Conservation (phyloP, 2,888 invertebrate genomes). For the Leptinotarsa juncta region DNA sequence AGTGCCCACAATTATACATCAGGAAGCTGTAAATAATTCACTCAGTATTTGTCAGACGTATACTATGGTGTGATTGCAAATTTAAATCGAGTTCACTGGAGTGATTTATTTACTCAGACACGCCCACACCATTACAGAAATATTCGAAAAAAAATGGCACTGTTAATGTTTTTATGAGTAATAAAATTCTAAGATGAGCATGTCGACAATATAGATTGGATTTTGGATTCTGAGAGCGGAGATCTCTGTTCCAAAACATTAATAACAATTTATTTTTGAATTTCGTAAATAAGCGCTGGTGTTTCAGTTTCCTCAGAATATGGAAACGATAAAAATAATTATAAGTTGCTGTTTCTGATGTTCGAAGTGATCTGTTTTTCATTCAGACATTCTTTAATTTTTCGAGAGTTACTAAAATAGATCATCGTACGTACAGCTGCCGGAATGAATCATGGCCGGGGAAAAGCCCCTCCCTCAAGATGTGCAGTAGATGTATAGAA, state of each 20-base stretch:
- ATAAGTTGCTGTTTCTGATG: background rate
- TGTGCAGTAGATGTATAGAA: too few relatives aligned
- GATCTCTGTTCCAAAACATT: background rate
- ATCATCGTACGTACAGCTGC: too few relatives aligned
- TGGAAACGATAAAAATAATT: background rate
- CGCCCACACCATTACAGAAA: slow-evolving; percentile 12
- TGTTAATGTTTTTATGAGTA: slow-evolving; percentile 23
- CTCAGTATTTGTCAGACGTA: slow-evolving; percentile 50
- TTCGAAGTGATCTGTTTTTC: background rate
- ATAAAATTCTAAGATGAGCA: slow-evolving; percentile 8
- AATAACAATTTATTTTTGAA: background rate
- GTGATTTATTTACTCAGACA: slow-evolving; percentile 14
- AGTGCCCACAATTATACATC: slow-evolving; percentile 59
- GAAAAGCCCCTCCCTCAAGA: too few relatives aligned
- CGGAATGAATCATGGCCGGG: too few relatives aligned
- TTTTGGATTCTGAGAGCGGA: background rate
- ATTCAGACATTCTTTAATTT: background rate
- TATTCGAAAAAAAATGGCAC: slow-evolving; percentile 13
- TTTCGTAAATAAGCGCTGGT: background rate
- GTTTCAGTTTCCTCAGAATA: slow-evolving; percentile 8
- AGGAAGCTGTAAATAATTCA: slow-evolving; percentile 61
- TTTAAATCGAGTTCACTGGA: slow-evolving; percentile 22
- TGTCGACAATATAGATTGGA: background rate
- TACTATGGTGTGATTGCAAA: slow-evolving; percentile 21
- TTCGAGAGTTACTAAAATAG: too few relatives aligned